Base-by-base conservation (phyloP, 2,888 invertebrate genomes). In the Epirrhoe tristata region DNA sequence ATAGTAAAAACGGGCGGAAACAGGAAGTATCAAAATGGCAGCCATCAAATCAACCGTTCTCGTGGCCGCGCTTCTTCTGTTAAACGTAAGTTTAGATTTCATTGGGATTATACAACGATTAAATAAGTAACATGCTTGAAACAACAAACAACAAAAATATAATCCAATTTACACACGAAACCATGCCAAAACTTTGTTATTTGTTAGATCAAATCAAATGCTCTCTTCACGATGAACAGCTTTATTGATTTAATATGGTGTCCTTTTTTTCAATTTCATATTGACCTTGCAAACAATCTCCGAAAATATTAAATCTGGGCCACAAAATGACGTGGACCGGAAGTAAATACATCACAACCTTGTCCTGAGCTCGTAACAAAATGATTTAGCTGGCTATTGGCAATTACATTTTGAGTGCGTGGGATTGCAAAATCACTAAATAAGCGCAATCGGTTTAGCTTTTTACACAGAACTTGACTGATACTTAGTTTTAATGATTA, bases 11-110 rank as follows among this genome's bases (percentile, higher is more conserved):
- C 24, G 7, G 34, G 14, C 10, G 52, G 52, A 66, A 63, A 58
- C 67, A 70, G 70, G 71, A 73, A 71, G 69, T 69, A 69, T 66
- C 69, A 73, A 74, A 24, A 75, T 75, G 75, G 61, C 73, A 43
- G 66, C 67, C 68, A 43, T 66, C 56, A 73, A 74, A 73, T 70
- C 67, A 32, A 69, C 70, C 34, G 65, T 60, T 56, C 59, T 75
- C 6, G 66, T 73, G 6, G 70, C 68, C 8, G 71, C 66, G 50
- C 66, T 74, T 43, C 67, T 75, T 1, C 61, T 74, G 36, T 55
- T 75, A 34, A 74, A 75, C 61, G 75, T 75, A 73, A 75, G 75
- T 69, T 58, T 36, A 31, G 10, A 59, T 5, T 43, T n/a, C n/a
- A 59, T 6, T 8, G 43, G 14, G n/a, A 24, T 5, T 1, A 17